Conservation (phyloP, 2,888 invertebrate genomes). For the Microchrysa polita region DNA sequence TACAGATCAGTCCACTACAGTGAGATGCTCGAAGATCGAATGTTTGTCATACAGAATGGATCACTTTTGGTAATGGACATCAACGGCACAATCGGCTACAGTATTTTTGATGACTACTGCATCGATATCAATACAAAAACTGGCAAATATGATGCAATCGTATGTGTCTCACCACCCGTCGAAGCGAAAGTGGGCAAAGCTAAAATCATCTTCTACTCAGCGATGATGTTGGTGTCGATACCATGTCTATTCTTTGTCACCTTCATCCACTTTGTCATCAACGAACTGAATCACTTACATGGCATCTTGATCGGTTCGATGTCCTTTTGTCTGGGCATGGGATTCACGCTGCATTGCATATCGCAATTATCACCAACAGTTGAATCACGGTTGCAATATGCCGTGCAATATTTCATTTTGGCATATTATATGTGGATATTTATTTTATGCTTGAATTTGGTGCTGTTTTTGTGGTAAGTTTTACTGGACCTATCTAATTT, state of each 20-base stretch:
- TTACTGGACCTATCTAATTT: background rate
- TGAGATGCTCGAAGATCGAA: constrained; percentile 56
- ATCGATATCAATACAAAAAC: constrained; percentile 59
- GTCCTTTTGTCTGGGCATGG: constrained; percentile 60
- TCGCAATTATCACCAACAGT: constrained; percentile 57
- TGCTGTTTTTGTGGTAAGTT: constrained; percentile 60
- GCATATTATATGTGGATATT: constrained; percentile 62
- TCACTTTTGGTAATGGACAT: constrained; percentile 59
- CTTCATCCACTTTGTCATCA: constrained; percentile 58
- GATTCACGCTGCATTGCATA: constrained; percentile 59
- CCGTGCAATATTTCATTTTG: constrained; percentile 61
- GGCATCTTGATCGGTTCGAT: constrained; percentile 61
- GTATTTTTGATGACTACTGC: constrained; percentile 59
- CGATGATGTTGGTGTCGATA: constrained; percentile 61
- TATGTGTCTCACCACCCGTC: constrained; percentile 59
- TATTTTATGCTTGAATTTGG: constrained; percentile 60
- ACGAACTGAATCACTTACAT: constrained; percentile 59
- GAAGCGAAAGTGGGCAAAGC: constrained; percentile 57
- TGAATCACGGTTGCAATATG: constrained; percentile 58
- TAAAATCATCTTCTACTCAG: constrained; percentile 57
- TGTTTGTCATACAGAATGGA: constrained; percentile 62
- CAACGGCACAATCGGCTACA: constrained; percentile 58
- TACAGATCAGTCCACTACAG: constrained; percentile 54
- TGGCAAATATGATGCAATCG: constrained; percentile 59
- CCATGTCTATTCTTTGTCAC: constrained; percentile 59